Percentiles rank a stretch among this genome's conserved stretches.
Evolutionary conservation across 2,888 invertebrate genomes (phyloP).

Genomic region (Dasysyrphus tricinctus): DNA sequence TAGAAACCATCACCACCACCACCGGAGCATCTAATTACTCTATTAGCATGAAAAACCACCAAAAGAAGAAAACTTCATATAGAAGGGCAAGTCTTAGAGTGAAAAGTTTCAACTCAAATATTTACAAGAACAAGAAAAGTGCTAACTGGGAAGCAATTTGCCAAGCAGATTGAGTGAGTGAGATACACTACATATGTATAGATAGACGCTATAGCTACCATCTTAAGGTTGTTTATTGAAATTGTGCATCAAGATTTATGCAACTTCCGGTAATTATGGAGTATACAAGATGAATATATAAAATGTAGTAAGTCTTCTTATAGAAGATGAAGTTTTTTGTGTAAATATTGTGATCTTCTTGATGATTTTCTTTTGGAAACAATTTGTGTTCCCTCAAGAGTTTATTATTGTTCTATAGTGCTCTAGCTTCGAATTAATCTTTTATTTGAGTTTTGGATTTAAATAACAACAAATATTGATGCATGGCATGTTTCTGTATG

Average conservation of each 20-base stretch:
- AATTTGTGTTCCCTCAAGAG: constrained; percentile 13
- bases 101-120: constrained; percentile 55
- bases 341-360: constrained; percentile 1
- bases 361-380: constrained; percentile 13
- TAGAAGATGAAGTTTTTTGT: constrained; percentile 28
- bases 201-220: neutral
- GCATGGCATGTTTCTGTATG: neutral
- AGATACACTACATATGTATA: neutral
- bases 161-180: neutral
- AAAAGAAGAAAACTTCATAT: neutral
- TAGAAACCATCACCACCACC: constrained; percentile 25
- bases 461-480: constrained; percentile 26
- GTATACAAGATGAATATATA: neutral
- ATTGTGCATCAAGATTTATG: constrained; percentile 65
- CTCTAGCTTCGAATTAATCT: constrained; percentile 43
- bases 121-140: constrained; percentile 43
- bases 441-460: constrained; percentile 56
- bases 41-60: constrained; percentile 52
- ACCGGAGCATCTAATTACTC: constrained; percentile 52
- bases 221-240: constrained; percentile 51
- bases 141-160: neutral
- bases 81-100: neutral
- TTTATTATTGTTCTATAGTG: constrained; percentile 16
- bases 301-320: neutral
- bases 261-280: constrained; percentile 60